phyloP scores from a whole-genome alignment of 2,797 vertebrate species.

The Cryptoprocta ferox region DNA sequence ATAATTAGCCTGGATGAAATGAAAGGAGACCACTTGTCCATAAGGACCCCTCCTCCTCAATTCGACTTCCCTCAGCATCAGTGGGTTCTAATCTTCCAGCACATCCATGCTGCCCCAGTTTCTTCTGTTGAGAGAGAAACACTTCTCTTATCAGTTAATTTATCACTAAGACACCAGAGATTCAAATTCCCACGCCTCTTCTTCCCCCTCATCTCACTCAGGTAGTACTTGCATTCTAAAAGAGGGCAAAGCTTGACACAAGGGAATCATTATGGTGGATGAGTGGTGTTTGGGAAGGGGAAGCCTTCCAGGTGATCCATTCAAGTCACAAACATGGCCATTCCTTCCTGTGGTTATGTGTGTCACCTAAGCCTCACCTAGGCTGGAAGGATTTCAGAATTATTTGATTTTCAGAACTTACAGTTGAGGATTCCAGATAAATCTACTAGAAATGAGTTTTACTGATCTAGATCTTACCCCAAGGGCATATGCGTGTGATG shows the following conservation, averaged over 20 bases:
- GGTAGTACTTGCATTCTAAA: background rate
- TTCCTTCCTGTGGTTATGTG: background rate
- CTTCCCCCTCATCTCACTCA: background rate
- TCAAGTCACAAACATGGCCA: background rate
- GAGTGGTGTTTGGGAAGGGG: background rate
- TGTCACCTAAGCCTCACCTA: background rate
- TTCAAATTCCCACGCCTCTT: background rate
- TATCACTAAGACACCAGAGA: background rate
- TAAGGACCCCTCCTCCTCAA: background rate
- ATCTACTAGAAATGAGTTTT: background rate
- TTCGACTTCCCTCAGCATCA: background rate
- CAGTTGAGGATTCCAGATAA: background rate
- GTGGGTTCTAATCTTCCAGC: background rate
- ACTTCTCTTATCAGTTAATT: constrained; percentile 18
- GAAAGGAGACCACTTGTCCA: background rate
- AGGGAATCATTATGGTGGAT: background rate
- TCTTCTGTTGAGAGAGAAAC: constrained; percentile 62
- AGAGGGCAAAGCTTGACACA: background rate
- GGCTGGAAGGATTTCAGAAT: background rate
- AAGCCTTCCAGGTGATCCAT: background rate
- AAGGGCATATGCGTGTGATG: background rate
- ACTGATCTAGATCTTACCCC: background rate
- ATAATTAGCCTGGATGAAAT: background rate
- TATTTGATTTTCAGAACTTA: constrained; percentile 51
- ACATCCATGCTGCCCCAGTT: background rate